Evolutionary conservation across 2,888 invertebrate species (phyloP), one percentile per base, ranked within the genome.

Genomic region (Spodoptera picta): DNA sequence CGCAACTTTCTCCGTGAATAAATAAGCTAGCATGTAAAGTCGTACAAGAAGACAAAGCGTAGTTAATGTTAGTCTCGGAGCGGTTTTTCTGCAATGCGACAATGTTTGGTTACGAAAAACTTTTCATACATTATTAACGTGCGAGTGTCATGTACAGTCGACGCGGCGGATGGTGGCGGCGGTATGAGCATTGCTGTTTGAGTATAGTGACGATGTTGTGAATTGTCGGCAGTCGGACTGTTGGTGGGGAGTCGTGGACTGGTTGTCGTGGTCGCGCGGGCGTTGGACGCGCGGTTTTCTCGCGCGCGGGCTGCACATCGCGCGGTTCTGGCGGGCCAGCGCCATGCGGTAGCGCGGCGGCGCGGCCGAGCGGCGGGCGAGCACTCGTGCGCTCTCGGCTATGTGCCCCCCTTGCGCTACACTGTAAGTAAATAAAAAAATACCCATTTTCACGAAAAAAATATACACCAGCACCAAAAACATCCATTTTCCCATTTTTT

Each of bases 401-500:
- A 94, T 95, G 95, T 92, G 94, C 94, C 95, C 92, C 90, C 91
- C 86, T 91, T 91, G 92, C 93, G 92, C 92, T 92, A 90, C 92
- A 92, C 89, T 92, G 95, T 94, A 82, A 94, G 94, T 94, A 91
- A 79, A 27, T 65, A 45, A 45, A n/a, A 2, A 10, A 14, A 23
- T 45, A 52, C 47, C 36, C 23, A 53, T 41, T 23, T 12, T 11
- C 54, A 60, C n/a, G 1, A 31, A 6, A 36, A 59, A 54, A 69
- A 42, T 51, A 23, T 0, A 51, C 44, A 36, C 10, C 4, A 24
- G 4, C 0, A 31, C 1, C 24, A 36, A 42, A 59, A 54, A 46
- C 52, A 43, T 24, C 12, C 0, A 6, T 27, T 51, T 31, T 41
- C 31, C 6, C 5, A 42, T 12, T 10, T 51, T 42, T 46, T 23